Evolutionary conservation across 2,797 vertebrate genomes (phyloP).

Genomic region (Nyctalus aviator): DNA sequence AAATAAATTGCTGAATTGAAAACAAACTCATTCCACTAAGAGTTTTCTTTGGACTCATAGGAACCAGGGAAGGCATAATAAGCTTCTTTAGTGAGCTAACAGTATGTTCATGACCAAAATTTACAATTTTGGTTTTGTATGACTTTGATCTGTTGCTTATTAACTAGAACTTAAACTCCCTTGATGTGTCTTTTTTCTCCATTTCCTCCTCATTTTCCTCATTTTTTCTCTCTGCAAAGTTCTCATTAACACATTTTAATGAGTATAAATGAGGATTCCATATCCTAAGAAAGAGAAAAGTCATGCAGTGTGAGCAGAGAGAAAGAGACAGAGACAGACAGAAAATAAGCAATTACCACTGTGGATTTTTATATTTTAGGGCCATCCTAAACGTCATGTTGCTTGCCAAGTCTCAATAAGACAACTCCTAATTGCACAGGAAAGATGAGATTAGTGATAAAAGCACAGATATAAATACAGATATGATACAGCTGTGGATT

Average conservation of each 20-base stretch:
- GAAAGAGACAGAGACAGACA: neutral
- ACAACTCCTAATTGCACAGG: neutral
- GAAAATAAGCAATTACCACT: neutral
- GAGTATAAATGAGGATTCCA: conserved; percentile 59
- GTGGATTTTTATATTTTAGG: conserved; percentile 14
- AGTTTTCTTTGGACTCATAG: neutral
- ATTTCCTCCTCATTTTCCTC: conserved; percentile 7
- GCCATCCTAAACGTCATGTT: neutral
- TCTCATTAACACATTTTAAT: conserved; percentile 72
- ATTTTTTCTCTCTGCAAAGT: conserved; percentile 50
- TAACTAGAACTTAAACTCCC: conserved; percentile 20
- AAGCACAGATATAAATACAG: neutral
- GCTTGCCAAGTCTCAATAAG: neutral
- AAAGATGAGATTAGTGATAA: neutral
- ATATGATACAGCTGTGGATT: neutral
- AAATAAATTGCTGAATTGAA: conserved; percentile 43
- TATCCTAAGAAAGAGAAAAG: conserved; percentile 53
- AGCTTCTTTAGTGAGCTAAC: neutral
- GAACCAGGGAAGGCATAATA: neutral
- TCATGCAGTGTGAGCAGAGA: neutral
- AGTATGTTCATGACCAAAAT: neutral
- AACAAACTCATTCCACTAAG: neutral
- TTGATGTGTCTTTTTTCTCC: neutral
- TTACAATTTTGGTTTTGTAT: neutral
- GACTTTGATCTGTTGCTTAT: conserved; percentile 13